Conservation (phyloP, 2,888 invertebrate species). For the Melinaea menophilus region DNA sequence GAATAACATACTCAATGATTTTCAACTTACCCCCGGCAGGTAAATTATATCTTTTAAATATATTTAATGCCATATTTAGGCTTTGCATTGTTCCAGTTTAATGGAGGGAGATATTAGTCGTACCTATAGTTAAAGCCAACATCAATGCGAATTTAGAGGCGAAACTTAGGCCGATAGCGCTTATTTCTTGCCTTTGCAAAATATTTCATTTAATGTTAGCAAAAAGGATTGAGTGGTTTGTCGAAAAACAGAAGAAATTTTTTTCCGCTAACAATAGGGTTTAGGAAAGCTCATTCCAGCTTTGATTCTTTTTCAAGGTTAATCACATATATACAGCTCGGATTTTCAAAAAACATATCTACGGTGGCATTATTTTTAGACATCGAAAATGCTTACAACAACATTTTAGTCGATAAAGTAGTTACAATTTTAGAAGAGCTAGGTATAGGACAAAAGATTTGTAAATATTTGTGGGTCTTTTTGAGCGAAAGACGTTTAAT, state of each 20-base stretch:
- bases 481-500: conserved; percentile 3
- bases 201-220: conserved; percentile 12
- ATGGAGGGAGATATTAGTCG: too few relatives aligned
- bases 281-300: neutral
- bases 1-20: neutral
- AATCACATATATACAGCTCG: conserved; percentile 6
- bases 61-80: too few relatives aligned
- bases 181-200: conserved; percentile 10
- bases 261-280: conserved; percentile 5
- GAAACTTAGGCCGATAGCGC: conserved; percentile 5
- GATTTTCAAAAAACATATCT: conserved; percentile 1
- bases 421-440: neutral
- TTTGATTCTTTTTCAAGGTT: neutral
- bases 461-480: neutral
- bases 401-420: neutral
- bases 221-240: neutral
- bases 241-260: neutral
- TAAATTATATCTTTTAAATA: conserved; percentile 10
- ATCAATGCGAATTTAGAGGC: neutral
- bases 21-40: neutral
- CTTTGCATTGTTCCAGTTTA: too few relatives aligned
- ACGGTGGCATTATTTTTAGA: conserved; percentile 2
- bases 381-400: neutral
- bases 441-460: neutral
- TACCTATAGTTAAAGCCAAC: too few relatives aligned